Evolutionary conservation across 1,140 invertebrate species (phyloP).

Genomic region (Physella acuta): DNA sequence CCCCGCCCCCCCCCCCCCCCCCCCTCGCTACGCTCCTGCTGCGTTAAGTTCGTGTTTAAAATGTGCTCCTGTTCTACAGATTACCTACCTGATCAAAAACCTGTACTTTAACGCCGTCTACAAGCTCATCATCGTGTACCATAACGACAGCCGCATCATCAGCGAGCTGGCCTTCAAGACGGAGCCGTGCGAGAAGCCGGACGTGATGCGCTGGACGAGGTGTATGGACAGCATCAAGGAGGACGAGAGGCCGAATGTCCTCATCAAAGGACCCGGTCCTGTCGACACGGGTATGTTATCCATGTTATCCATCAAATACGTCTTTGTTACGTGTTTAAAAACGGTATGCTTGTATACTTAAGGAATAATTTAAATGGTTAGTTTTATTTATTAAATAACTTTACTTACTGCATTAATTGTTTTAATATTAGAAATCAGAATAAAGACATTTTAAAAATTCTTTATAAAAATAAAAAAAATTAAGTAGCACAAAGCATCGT

Average conservation of each 20-base stretch:
- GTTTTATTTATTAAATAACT: too few relatives aligned
- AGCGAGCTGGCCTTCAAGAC: slow-evolving; percentile 20
- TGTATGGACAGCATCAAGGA: slow-evolving; percentile 18
- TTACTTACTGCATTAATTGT: not conserved
- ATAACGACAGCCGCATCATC: not conserved
- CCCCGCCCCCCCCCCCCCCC: too few relatives aligned
- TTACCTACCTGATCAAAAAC: not conserved
- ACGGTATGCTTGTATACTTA: not conserved
- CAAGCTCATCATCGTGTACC: not conserved
- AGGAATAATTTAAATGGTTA: too few relatives aligned
- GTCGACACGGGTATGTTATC: too few relatives aligned
- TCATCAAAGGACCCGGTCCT: not conserved
- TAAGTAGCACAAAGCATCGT: too few relatives aligned
- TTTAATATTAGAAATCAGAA: not conserved
- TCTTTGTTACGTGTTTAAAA: not conserved
- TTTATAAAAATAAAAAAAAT: too few relatives aligned
- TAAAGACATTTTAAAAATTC: too few relatives aligned
- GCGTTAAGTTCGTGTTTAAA: not conserved
- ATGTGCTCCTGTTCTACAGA: not conserved
- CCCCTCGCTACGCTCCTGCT: too few relatives aligned
- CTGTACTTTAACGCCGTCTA: slow-evolving; percentile 23
- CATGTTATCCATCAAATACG: not conserved
- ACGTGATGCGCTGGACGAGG: not conserved
- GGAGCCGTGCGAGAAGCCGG: not conserved
- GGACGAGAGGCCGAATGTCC: not conserved